Evolutionary conservation across 1,140 invertebrate genomes (phyloP), one percentile per base, ranked within the genome.

Genomic region (Philopotamus ludificatus): DNA sequence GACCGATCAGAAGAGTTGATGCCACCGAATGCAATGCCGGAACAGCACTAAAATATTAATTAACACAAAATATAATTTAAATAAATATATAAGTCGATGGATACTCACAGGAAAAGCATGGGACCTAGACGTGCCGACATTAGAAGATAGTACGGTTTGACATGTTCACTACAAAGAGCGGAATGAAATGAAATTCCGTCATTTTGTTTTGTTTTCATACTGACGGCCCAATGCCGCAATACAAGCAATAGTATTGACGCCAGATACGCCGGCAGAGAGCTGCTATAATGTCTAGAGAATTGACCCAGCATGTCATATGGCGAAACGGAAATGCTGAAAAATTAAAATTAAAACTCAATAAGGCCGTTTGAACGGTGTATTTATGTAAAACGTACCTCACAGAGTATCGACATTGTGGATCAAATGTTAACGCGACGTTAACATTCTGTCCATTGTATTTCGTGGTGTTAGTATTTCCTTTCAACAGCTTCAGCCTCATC

Each of bases 371-470:
- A 2, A 39, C 3, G 12, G 28, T 28, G 42, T 41, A 41, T 22
- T 23, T n/a, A 42, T 22, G 20, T 23, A 39, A 21, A 54, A 12
- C 47, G 18, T 72, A 83, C 81, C 78, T 82, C 15, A 88, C 77
- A 62, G 71, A 72, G 72, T 87, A 87, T 12, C 76, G 75, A 71
- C 86, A 88, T 7, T 74, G 70, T n/a, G 85, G 82, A 75, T 86
- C 82, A 53, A 85, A 72, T 47, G 79, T 82, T 15, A 88, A 57
- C 66, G 77, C 79, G 0, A 87, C 70, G n/a, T 63, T 72, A 1
- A 82, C 73, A 16, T 74, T 71, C 67, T 74, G 70, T 42, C 71
- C 59, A 3, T 70, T 70, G 16, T 74, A 74, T 62, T 76, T 75
- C 23, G 72, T 72, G 61, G 71, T 60, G 66, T 66, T n/a, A 12